A percentile compares a stretch with the other conserved stretches of the same genome.
Evolutionary conservation across 2,888 invertebrate species (phyloP).

Genomic region (Acanthosepion lycidas): DNA sequence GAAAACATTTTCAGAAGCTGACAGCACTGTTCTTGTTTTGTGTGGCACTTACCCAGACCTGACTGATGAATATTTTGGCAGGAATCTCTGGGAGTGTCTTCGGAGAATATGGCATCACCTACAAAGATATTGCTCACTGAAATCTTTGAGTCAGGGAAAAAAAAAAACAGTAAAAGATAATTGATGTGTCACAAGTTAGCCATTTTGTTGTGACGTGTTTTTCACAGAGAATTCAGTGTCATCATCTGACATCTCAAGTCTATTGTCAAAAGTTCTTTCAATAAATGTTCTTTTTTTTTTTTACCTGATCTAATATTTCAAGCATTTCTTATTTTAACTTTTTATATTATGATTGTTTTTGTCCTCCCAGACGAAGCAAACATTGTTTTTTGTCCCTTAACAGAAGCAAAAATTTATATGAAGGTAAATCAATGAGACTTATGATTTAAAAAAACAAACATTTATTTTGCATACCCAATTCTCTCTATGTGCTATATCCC

Average conservation of each 20-base stretch:
- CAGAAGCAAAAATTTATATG: too few species aligned
- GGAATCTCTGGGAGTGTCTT: neutral
- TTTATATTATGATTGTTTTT: too few species aligned
- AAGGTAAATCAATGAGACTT: too few species aligned
- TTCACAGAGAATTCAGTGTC: neutral
- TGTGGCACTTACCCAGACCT: neutral
- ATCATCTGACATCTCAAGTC: neutral
- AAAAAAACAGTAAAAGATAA: neutral
- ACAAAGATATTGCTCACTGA: constrained; percentile 16
- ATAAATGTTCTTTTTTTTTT: neutral
- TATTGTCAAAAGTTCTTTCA: neutral
- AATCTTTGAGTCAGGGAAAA: neutral
- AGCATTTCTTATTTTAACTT: too few species aligned
- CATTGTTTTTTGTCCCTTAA: too few species aligned
- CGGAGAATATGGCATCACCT: neutral
- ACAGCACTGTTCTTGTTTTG: neutral
- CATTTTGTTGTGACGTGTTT: constrained; percentile 33
- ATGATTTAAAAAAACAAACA: too few species aligned
- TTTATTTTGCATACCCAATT: too few species aligned
- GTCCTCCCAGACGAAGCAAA: too few species aligned
- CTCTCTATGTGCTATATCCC: too few species aligned
- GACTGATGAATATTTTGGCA: constrained; percentile 12
- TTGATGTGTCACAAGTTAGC: neutral
- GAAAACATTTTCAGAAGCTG: neutral
- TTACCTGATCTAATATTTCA: too few species aligned